Percentiles rank a stretch among this genome's conserved stretches.
Evolutionary conservation across 2,113 vertebrate genomes (phyloP).

Genomic region (Pyrgilauda ruficollis): DNA sequence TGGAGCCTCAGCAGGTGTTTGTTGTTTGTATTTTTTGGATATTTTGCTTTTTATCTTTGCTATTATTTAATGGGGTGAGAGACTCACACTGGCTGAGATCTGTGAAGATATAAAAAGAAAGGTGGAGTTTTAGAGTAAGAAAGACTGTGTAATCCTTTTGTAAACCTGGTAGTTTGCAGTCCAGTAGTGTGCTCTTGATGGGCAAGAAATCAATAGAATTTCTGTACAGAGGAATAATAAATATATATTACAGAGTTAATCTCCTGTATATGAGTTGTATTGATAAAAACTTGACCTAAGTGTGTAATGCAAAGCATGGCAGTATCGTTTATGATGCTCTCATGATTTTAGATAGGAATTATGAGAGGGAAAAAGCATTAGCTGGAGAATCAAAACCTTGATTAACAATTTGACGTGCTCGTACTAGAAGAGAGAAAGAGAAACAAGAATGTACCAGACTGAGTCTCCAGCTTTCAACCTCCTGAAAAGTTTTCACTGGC

Average conservation of each 20-base stretch:
- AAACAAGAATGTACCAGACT: not conserved
- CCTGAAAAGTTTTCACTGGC: not conserved
- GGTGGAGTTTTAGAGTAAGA: not conserved
- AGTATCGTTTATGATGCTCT: not conserved
- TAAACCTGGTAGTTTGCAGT: not conserved
- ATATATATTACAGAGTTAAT: constrained; percentile 27
- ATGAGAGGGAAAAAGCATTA: not conserved
- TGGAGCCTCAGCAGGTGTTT: not conserved
- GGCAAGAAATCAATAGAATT: constrained; percentile 12
- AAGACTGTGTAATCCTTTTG: not conserved
- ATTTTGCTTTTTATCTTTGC: not conserved
- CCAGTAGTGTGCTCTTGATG: not conserved
- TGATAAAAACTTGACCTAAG: constrained; percentile 29
- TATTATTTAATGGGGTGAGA: not conserved
- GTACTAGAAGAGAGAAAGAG: not conserved
- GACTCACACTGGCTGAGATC: not conserved
- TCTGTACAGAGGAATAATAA: constrained; percentile 5
- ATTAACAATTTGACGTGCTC: not conserved
- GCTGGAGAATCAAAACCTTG: not conserved
- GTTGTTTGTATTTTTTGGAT: not conserved
- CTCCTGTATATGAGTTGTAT: not conserved
- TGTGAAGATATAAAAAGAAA: not conserved
- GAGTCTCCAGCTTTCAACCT: not conserved
- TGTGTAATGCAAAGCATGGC: not conserved
- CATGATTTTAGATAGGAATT: constrained; percentile 14